These are phyloP conservation scores for Lasiurus cinereus DNA, from an alignment of 2,113 vertebrate genomes.

Conservation along the genomic window DNA sequence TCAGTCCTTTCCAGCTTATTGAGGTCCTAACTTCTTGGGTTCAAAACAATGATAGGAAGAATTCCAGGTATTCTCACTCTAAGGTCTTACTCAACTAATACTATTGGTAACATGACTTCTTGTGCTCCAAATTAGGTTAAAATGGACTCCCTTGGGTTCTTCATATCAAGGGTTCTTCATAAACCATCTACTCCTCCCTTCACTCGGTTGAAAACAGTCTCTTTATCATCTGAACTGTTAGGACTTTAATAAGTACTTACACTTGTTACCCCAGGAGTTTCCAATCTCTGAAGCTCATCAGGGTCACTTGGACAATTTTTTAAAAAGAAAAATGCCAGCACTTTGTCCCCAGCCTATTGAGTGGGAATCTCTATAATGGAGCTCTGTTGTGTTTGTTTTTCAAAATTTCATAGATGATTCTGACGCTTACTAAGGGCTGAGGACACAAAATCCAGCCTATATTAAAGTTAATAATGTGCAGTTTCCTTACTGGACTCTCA, in stretches of 20 bases:
- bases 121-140: not conserved
- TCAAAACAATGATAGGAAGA: not conserved
- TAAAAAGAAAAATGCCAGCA: not conserved
- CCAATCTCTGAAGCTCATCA: not conserved
- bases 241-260: not conserved
- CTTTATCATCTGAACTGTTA: not conserved
- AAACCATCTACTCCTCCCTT: not conserved
- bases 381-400: not conserved
- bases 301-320: not conserved
- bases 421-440: not conserved
- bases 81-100: not conserved
- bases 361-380: not conserved
- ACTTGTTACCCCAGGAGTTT: not conserved
- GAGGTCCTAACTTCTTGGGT: not conserved
- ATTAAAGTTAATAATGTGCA: not conserved
- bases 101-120: not conserved
- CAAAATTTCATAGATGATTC: not conserved
- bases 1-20: not conserved
- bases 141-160: not conserved
- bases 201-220: not conserved
- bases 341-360: not conserved
- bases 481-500: not conserved
- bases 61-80: not conserved
- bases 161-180: not conserved
- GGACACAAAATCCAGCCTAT: not conserved